Conservation (phyloP, 2,113 vertebrate genomes). For the Ploceus nigricollis region DNA sequence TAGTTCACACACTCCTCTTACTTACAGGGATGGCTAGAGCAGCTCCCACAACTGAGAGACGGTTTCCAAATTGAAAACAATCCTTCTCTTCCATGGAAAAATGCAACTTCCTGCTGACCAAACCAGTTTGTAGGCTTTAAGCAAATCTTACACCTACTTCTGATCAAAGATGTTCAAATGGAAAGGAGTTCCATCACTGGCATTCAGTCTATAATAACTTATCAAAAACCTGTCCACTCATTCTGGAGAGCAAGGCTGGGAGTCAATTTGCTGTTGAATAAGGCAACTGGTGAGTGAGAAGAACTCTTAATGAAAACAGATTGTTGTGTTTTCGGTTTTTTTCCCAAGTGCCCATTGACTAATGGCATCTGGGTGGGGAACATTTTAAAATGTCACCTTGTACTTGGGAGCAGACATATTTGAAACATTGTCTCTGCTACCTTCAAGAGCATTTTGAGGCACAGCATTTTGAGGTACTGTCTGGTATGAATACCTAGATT, state of each 20-base stretch:
- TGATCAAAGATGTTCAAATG: background rate
- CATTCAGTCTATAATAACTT: background rate
- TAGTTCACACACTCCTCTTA: fast-evolving
- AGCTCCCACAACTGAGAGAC: background rate
- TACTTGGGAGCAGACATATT: background rate
- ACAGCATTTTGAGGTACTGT: background rate
- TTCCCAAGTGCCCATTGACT: background rate
- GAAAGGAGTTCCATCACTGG: background rate
- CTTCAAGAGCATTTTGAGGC: background rate
- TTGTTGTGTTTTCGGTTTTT: background rate
- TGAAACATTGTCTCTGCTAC: background rate
- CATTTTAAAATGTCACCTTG: background rate
- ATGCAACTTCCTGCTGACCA: background rate
- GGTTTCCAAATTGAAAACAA: background rate
- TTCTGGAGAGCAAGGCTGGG: background rate
- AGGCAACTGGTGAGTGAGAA: background rate
- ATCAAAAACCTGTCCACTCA: background rate
- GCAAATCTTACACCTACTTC: background rate
- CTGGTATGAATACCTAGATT: background rate
- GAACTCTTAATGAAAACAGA: background rate
- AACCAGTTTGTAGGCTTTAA: background rate
- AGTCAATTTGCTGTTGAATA: background rate
- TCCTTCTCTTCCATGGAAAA: background rate
- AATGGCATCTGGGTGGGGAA: background rate
- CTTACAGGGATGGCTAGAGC: background rate